Evolutionary conservation across 2,113 vertebrate species (phyloP).

Genomic region (Passerina amoena): DNA sequence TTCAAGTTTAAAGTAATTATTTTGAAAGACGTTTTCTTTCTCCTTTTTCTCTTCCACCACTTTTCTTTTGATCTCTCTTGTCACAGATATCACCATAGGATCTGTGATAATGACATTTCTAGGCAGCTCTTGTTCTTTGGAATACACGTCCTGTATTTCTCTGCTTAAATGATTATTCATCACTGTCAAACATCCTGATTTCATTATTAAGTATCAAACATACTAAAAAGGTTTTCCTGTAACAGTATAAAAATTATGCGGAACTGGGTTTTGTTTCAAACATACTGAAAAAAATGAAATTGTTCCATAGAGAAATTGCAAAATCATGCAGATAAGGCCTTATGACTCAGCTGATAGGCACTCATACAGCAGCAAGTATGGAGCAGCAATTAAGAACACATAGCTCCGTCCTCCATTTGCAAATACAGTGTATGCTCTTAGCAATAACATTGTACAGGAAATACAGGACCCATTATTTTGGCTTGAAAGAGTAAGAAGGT

Average conservation of each 20-base stretch:
- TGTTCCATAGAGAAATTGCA: neutral
- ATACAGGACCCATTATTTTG: neutral
- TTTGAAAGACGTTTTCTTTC: neutral
- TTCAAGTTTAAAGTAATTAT: neutral
- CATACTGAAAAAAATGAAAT: neutral
- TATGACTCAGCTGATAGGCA: constrained; percentile 10
- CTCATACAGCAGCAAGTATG: neutral
- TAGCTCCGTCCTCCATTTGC: neutral
- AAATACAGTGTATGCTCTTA: neutral
- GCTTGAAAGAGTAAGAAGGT: neutral
- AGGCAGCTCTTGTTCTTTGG: neutral
- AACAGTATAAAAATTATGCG: neutral
- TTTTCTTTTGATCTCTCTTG: neutral
- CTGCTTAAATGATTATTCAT: neutral
- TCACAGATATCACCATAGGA: neutral
- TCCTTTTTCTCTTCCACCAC: neutral
- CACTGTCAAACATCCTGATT: neutral
- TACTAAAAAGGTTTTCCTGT: neutral
- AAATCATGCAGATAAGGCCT: neutral
- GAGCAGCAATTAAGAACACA: neutral
- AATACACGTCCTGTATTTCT: neutral
- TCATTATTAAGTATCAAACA: neutral
- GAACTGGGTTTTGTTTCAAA: neutral
- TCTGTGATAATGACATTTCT: neutral
- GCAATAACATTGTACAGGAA: neutral